Percentiles rank a stretch among this genome's conserved stretches.
Conservation (phyloP, 2,113 vertebrate species). For the Ophiodon elongatus region DNA sequence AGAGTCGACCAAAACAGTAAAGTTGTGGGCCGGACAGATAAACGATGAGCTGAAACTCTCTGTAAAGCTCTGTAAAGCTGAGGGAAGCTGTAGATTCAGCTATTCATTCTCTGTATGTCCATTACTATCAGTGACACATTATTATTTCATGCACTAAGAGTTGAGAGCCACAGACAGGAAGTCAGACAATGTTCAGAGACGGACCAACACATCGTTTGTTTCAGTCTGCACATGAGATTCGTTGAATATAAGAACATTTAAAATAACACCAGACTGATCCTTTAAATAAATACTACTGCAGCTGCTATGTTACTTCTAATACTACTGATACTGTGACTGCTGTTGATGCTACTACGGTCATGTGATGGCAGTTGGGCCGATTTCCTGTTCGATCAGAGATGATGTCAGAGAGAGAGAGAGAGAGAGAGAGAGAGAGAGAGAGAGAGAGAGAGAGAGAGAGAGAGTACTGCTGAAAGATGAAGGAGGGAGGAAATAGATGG, state of each 20-base stretch:
- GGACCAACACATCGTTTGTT: background rate
- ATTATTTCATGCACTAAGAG: background rate
- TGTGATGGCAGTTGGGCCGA: background rate
- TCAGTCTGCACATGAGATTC: background rate
- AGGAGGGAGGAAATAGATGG: slow-evolving; percentile 1
- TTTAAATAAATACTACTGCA: background rate
- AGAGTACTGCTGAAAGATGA: background rate
- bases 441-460: background rate
- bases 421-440: background rate
- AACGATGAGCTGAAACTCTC: too few species aligned
- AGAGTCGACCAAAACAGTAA: too few species aligned
- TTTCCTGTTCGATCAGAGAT: slow-evolving; percentile 7
- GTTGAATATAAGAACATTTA: background rate
- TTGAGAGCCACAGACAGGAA: background rate
- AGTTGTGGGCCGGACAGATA: too few species aligned
- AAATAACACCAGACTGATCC: background rate
- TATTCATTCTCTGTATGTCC: background rate
- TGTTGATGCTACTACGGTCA: background rate
- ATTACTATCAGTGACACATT: background rate
- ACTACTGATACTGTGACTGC: background rate
- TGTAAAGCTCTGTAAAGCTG: too few species aligned
- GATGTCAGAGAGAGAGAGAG: background rate
- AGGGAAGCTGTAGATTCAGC: background rate
- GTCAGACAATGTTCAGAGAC: background rate
- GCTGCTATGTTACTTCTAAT: background rate